Conservation (phyloP, 2,113 vertebrate species). For the Thunnus thynnus region DNA sequence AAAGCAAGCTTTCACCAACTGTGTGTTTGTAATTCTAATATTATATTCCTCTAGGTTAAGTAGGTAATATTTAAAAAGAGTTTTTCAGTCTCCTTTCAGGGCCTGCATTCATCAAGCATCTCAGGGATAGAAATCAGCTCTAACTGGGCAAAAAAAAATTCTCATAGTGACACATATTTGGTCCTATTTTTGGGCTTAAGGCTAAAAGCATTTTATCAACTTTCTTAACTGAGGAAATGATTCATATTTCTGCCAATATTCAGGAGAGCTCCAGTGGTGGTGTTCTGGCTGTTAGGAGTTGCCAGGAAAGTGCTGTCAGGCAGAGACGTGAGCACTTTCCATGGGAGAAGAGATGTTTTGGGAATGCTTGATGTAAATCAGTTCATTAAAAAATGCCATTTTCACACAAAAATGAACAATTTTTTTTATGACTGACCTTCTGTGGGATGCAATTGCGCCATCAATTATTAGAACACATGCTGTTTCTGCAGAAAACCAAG, state of each 20-base stretch:
- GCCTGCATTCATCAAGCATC: neutral
- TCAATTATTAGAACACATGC: slow-evolving; percentile 1
- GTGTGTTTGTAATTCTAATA: neutral
- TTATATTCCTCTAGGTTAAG: neutral
- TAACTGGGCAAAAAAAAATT: neutral
- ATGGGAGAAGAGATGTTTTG: slow-evolving; percentile 18
- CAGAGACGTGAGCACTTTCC: slow-evolving; percentile 8
- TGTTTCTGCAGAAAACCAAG: slow-evolving; percentile 7
- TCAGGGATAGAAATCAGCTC: neutral
- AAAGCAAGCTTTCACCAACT: neutral
- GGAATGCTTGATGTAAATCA: slow-evolving; percentile 33
- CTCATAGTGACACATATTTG: slow-evolving; percentile 7
- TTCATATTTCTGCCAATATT: slow-evolving; percentile 28
- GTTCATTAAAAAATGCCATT: slow-evolving; percentile 32
- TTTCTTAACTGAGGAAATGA: slow-evolving; percentile 32
- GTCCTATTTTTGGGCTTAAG: slow-evolving; percentile 3
- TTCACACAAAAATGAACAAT: slow-evolving; percentile 16
- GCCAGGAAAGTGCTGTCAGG: slow-evolving; percentile 28
- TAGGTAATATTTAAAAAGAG: no score
- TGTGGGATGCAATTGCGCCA: slow-evolving; percentile 3
- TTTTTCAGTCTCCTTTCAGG: neutral
- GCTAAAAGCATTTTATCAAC: slow-evolving; percentile 36
- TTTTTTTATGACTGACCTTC: slow-evolving; percentile 34
- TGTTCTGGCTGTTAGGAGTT: slow-evolving; percentile 38
- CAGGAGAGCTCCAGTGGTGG: slow-evolving; percentile 40